Conservation (phyloP, 2,113 vertebrate genomes). For the Semicossyphus pulcher region DNA sequence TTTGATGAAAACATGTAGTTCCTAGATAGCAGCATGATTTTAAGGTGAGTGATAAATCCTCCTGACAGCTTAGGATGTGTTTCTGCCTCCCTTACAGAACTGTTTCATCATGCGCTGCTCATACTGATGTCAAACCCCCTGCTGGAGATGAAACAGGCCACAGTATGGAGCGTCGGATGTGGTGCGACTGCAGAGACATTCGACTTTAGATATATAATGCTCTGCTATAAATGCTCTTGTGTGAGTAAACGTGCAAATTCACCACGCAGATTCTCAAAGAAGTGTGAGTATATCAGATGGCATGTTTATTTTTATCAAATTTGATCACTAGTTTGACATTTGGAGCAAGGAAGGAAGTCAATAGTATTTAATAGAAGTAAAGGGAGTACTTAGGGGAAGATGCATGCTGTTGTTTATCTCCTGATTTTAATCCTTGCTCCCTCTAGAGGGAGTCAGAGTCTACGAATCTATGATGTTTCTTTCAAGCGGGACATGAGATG, state of each 20-base stretch:
- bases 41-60: conserved; percentile 48
- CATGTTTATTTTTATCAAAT: neutral
- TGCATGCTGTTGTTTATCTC: neutral
- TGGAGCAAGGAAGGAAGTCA: neutral
- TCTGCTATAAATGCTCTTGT: neutral
- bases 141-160: neutral
- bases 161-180: neutral
- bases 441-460: conserved; percentile 75
- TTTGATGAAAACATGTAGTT: conserved; percentile 37
- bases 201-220: neutral
- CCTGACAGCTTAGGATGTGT: conserved; percentile 38
- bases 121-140: neutral
- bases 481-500: neutral
- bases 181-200: neutral
- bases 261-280: neutral
- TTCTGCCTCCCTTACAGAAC: conserved; percentile 44
- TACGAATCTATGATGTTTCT: conserved; percentile 35
- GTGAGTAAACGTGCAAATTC: neutral
- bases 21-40: conserved; percentile 19
- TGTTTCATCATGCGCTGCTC: conserved; percentile 48
- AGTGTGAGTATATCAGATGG: neutral
- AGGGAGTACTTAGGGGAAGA: neutral
- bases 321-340: neutral
- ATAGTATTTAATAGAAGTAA: neutral
- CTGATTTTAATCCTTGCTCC: conserved; percentile 21